phyloP scores from a whole-genome alignment of 53 echinoderm and acorn worm species.

The Echinometra lucunter region DNA sequence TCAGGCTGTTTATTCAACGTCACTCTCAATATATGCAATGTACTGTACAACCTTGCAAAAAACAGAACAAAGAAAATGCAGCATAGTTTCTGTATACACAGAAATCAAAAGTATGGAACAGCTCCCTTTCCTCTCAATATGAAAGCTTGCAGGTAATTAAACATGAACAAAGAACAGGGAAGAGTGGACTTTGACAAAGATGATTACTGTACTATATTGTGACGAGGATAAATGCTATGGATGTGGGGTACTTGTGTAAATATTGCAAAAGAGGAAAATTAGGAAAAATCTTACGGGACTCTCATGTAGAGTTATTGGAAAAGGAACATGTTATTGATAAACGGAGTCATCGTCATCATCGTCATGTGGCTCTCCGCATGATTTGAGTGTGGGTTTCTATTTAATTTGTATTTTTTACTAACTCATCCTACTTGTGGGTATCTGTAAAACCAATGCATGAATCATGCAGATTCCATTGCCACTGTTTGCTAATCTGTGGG shows the following conservation, averaged over 20 bases:
- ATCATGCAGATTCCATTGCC: background rate
- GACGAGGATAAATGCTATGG: background rate
- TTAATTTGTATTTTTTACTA: background rate
- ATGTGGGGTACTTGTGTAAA: background rate
- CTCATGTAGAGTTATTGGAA: no score
- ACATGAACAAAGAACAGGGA: background rate
- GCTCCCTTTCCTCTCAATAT: background rate
- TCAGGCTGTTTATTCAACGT: no score
- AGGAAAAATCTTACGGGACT: no score
- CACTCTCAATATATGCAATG: no score
- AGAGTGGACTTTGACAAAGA: background rate
- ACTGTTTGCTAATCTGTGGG: slow-evolving; percentile 40
- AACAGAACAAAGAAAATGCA: background rate
- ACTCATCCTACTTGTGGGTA: background rate
- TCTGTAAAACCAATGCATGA: background rate
- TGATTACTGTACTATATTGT: background rate
- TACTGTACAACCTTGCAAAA: background rate
- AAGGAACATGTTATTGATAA: background rate
- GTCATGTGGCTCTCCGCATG: slow-evolving; percentile 27
- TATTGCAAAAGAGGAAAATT: no score
- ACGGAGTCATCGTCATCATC: background rate
- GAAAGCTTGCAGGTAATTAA: slow-evolving; percentile 5
- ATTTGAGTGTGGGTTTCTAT: background rate
- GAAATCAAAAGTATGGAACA: background rate
- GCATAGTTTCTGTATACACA: background rate